Percentiles rank a stretch among this genome's conserved stretches.
Conservation (phyloP, 2,888 invertebrate genomes). For the Parnassius apollo region DNA sequence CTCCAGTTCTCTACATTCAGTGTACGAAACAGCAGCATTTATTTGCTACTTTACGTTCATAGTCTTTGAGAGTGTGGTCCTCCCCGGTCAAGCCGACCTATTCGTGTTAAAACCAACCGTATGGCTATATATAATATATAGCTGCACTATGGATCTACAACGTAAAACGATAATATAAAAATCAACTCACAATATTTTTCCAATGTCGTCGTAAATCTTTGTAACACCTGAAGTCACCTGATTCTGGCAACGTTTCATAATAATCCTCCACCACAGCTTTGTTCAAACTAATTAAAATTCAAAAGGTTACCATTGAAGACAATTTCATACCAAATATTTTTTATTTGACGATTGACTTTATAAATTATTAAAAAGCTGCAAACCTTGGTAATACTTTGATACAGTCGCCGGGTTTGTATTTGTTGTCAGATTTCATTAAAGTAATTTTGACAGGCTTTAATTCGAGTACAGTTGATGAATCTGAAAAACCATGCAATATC, state of each 20-base stretch:
- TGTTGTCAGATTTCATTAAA: constrained; percentile 47
- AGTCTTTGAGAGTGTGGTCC: no score
- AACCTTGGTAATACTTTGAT: constrained; percentile 69
- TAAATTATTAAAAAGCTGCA: background rate
- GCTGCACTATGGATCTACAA: no score
- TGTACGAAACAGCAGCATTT: no score
- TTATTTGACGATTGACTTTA: no score
- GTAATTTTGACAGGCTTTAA: constrained; percentile 61
- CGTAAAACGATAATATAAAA: background rate
- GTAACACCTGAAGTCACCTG: constrained; percentile 60
- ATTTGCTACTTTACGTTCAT: no score
- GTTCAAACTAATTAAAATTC: constrained; percentile 51
- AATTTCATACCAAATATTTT: no score
- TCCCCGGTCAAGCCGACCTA: no score
- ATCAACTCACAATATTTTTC: constrained; percentile 74
- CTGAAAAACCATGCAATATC: constrained; percentile 39
- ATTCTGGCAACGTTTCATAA: constrained; percentile 45
- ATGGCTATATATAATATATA: no score
- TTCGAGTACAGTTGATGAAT: constrained; percentile 43
- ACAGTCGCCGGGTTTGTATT: constrained; percentile 54
- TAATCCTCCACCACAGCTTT: constrained; percentile 61
- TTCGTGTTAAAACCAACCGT: no score
- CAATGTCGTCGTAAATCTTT: constrained; percentile 76
- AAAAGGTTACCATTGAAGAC: background rate
- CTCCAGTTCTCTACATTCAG: no score